phyloP scores from a whole-genome alignment of 2,888 invertebrate species.

The Acrobasis repandana region DNA sequence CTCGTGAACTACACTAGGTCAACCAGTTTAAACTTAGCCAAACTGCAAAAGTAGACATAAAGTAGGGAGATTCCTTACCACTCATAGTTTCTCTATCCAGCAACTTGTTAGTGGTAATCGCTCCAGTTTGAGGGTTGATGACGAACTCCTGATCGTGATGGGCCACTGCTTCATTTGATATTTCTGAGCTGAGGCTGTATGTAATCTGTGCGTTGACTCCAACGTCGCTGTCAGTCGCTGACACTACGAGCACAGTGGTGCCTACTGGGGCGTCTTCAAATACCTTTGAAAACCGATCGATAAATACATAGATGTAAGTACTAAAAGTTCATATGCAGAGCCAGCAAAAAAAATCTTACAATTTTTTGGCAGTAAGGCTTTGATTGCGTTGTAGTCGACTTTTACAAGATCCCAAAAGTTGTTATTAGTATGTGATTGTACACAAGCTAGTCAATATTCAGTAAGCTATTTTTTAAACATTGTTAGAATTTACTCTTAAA shows the following conservation, averaged over 20 bases:
- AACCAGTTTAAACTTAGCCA: too few relatives aligned
- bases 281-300: constrained; percentile 72
- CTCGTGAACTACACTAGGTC: too few relatives aligned
- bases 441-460: too few relatives aligned
- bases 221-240: constrained; percentile 96
- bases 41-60: not conserved
- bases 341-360: too few relatives aligned
- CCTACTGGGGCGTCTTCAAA: constrained; percentile 97
- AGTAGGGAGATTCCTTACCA: constrained; percentile 54
- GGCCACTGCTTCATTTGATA: constrained; percentile 84
- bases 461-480: too few relatives aligned
- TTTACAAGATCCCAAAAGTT: too few relatives aligned
- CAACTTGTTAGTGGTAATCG: constrained; percentile 92
- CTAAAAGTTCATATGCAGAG: too few relatives aligned
- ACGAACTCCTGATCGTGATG: constrained; percentile 88
- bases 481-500: too few relatives aligned
- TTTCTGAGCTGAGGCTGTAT: constrained; percentile 86
- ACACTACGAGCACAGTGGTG: constrained; percentile 94
- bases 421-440: too few relatives aligned
- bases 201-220: constrained; percentile 96
- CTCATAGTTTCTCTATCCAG: constrained; percentile 93
- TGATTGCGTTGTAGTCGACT: too few relatives aligned
- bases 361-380: too few relatives aligned
- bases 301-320: too few relatives aligned
- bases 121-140: constrained; percentile 96